These are phyloP conservation scores for Drosophila truncata DNA, from an alignment of 1,140 invertebrate species.

Conservation along the genomic window DNA sequence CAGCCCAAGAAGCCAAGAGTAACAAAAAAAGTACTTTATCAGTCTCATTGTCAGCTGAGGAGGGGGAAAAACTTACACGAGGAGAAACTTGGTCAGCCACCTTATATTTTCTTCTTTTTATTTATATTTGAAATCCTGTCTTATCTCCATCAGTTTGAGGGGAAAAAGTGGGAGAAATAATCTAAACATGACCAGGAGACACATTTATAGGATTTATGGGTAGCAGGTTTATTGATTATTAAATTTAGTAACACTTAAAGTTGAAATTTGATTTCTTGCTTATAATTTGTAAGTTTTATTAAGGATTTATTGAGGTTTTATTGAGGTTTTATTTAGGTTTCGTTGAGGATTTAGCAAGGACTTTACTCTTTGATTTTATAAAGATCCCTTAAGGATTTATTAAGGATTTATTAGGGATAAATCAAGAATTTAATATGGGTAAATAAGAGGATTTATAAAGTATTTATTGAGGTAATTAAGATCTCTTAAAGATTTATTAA, in stretches of 20 bases:
- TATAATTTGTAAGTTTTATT: not conserved
- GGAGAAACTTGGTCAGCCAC: not conserved
- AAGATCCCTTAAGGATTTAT: not conserved
- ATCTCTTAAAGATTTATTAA: not conserved
- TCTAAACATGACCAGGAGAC: not conserved
- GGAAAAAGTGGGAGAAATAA: not conserved
- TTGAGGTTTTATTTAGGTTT: not conserved
- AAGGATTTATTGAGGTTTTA: not conserved
- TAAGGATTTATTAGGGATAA: no score
- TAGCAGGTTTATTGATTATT: not conserved
- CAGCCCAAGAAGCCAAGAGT: constrained; percentile 20
- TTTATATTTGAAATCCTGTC: constrained; percentile 12
- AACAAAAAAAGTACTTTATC: constrained; percentile 29
- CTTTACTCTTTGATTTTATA: no score
- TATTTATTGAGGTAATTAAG: not conserved
- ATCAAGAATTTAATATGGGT: no score
- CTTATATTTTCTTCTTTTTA: not conserved
- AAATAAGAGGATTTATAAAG: no score
- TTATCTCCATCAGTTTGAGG: constrained; percentile 15
- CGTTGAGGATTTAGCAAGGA: not conserved
- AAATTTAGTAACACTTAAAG: not conserved
- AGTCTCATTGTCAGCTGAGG: constrained; percentile 31
- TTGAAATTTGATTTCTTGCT: not conserved
- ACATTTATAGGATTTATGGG: not conserved
- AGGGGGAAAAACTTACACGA: not conserved